phyloP scores from a whole-genome alignment of 2,888 invertebrate genomes.

The Philonicus albiceps region DNA sequence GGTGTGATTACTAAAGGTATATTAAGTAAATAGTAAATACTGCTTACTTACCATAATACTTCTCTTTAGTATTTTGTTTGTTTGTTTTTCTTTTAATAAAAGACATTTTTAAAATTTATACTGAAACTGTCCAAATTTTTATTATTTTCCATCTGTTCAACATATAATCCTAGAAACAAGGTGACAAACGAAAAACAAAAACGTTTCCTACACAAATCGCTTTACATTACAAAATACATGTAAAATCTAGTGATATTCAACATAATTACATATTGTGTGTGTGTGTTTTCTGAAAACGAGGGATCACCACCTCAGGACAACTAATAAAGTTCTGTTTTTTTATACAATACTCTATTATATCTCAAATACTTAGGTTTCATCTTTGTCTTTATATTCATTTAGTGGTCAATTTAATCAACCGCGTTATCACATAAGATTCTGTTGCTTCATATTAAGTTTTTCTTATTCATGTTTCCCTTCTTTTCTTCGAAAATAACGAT shows the following conservation, averaged over 20 bases:
- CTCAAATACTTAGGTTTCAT: conserved; percentile 5
- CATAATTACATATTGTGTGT: conserved; percentile 19
- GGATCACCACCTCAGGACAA: conserved; percentile 30
- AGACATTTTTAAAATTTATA: conserved; percentile 25
- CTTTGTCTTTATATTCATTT: conserved; percentile 44
- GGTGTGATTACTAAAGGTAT: too few species aligned
- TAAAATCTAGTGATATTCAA: conserved; percentile 48
- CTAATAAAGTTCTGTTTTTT: conserved; percentile 3
- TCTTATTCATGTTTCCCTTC: conserved; percentile 6
- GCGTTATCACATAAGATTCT: conserved; percentile 54
- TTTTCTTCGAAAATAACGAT: conserved; percentile 31
- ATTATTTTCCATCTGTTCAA: conserved; percentile 35
- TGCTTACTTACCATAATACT: neutral
- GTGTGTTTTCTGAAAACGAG: conserved; percentile 28
- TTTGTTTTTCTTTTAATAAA: neutral
- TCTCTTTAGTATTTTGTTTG: too few species aligned
- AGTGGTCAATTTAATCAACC: conserved; percentile 52
- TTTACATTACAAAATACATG: conserved; percentile 48
- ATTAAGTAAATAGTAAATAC: neutral
- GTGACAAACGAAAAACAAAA: conserved; percentile 6
- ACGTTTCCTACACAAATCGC: conserved; percentile 40
- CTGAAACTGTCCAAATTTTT: conserved; percentile 40
- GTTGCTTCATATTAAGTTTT: conserved; percentile 46
- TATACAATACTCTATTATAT: conserved; percentile 21
- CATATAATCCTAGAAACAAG: conserved; percentile 27